These are phyloP conservation scores for Scaptomyza flava DNA, from an alignment of 2,888 invertebrate genomes.

Conservation along the genomic window DNA sequence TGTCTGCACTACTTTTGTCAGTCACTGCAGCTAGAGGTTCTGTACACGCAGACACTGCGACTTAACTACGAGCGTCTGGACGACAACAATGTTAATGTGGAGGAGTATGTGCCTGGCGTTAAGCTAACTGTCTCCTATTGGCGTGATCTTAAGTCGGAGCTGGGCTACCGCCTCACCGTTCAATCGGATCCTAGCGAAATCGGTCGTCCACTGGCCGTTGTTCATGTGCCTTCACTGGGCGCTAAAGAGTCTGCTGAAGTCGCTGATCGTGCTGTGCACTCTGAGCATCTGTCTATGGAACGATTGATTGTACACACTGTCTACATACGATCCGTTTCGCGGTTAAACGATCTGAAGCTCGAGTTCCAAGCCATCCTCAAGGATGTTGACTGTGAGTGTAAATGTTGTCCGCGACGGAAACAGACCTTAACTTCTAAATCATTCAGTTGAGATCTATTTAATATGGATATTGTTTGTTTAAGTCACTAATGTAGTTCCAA, in stretches of 20 bases:
- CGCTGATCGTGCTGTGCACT: slow-evolving; percentile 91
- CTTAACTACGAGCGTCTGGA: slow-evolving; percentile 94
- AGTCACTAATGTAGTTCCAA: background rate
- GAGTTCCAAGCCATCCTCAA: slow-evolving; percentile 86
- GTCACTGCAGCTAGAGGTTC: slow-evolving; percentile 95
- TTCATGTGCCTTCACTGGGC: slow-evolving; percentile 87
- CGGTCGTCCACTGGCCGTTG: slow-evolving; percentile 89
- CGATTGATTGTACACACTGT: slow-evolving; percentile 97
- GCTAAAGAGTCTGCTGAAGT: slow-evolving; percentile 86
- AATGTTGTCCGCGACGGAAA: slow-evolving; percentile 72
- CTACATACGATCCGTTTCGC: slow-evolving; percentile 94
- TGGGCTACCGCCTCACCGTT: slow-evolving; percentile 94
- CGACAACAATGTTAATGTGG: slow-evolving; percentile 95
- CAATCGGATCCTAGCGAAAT: slow-evolving; percentile 94
- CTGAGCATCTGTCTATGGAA: slow-evolving; percentile 97
- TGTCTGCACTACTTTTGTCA: slow-evolving; percentile 97
- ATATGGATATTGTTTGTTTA: background rate
- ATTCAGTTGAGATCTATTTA: background rate
- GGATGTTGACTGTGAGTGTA: slow-evolving; percentile 90
- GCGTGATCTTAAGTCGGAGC: slow-evolving; percentile 91
- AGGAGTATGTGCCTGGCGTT: slow-evolving; percentile 95
- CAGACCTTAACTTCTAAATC: slow-evolving; percentile 2
- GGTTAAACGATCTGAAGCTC: slow-evolving; percentile 92
- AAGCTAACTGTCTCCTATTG: slow-evolving; percentile 97
- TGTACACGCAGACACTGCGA: slow-evolving; percentile 94